Evolutionary conservation across 92 coral and sea anemone species (phyloP).

Genomic region (Porites divaricata): DNA sequence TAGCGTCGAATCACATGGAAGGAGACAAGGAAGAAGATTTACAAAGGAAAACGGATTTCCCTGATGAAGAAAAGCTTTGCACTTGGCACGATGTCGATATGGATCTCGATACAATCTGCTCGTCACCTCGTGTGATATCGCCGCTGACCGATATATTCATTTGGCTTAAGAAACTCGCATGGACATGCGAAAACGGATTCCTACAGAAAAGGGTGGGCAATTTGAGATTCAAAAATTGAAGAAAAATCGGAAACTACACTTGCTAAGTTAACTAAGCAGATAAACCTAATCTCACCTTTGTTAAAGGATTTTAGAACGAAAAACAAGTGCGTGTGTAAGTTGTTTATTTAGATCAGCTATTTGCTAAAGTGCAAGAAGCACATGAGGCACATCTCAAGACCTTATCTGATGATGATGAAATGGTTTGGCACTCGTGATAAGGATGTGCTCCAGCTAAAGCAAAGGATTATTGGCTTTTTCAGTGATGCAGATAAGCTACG

Average conservation of each 20-base stretch:
- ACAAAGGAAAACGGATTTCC: background rate
- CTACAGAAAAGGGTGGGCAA: too few species aligned
- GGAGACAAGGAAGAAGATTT: slow-evolving; percentile 9
- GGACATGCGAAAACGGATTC: too few species aligned
- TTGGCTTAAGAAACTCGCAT: too few species aligned
- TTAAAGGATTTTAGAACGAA: slow-evolving; percentile 28
- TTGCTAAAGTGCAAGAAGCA: slow-evolving; percentile 39
- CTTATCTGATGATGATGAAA: slow-evolving; percentile 18
- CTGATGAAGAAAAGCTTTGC: too few species aligned
- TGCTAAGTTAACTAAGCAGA: slow-evolving; percentile 45
- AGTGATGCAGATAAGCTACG: too few species aligned
- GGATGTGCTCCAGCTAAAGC: too few species aligned
- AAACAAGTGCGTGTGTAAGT: slow-evolving; percentile 49
- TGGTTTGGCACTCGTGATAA: slow-evolving; percentile 43
- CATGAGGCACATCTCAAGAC: slow-evolving; percentile 2
- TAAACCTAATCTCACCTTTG: slow-evolving; percentile 47
- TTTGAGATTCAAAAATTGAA: too few species aligned
- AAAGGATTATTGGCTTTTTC: too few species aligned
- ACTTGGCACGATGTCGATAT: background rate
- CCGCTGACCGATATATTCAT: too few species aligned
- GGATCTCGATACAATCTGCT: too few species aligned
- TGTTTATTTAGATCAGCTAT: slow-evolving; percentile 34
- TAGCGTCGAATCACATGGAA: too few species aligned
- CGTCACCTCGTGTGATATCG: too few species aligned
- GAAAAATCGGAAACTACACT: slow-evolving; percentile 44